phyloP scores from a whole-genome alignment of 92 coral and sea anemone genomes.

The Epizoanthus ramosus region DNA sequence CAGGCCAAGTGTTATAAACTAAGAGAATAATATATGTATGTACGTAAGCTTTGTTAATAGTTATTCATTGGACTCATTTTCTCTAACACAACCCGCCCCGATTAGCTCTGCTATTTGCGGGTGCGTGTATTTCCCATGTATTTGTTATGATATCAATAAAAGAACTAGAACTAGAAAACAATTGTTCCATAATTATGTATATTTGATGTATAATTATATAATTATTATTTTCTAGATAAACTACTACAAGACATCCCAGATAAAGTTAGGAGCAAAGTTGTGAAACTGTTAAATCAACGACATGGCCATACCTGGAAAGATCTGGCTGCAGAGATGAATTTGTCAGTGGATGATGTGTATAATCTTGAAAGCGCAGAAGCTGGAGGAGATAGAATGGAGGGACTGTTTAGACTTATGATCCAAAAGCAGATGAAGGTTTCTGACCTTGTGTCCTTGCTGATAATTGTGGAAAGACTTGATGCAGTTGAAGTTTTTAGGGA shows the following conservation, averaged over 20 bases:
- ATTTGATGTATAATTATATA: neutral
- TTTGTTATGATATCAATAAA: no score
- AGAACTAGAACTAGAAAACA: no score
- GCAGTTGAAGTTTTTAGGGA: conserved; percentile 36
- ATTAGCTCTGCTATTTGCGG: no score
- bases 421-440: conserved; percentile 45
- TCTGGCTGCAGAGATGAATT: conserved; percentile 60
- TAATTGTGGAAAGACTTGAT: conserved; percentile 47
- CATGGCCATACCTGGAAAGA: conserved; percentile 69
- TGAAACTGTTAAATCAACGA: conserved; percentile 5
- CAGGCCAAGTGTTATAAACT: no score
- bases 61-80: no score
- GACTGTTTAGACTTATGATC: conserved; percentile 64
- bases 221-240: conserved; percentile 43
- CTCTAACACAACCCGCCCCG: no score
- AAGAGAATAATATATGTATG: no score
- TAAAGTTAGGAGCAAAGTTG: conserved; percentile 44
- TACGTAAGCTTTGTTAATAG: no score
- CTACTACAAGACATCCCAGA: conserved; percentile 69
- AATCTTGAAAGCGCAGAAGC: conserved; percentile 18
- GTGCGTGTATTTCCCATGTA: no score
- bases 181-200: neutral
- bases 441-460: conserved; percentile 55
- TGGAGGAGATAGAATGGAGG: conserved; percentile 63
- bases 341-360: conserved; percentile 53